phyloP scores from a whole-genome alignment of 2,888 invertebrate species.

The Plutella xylostella region DNA sequence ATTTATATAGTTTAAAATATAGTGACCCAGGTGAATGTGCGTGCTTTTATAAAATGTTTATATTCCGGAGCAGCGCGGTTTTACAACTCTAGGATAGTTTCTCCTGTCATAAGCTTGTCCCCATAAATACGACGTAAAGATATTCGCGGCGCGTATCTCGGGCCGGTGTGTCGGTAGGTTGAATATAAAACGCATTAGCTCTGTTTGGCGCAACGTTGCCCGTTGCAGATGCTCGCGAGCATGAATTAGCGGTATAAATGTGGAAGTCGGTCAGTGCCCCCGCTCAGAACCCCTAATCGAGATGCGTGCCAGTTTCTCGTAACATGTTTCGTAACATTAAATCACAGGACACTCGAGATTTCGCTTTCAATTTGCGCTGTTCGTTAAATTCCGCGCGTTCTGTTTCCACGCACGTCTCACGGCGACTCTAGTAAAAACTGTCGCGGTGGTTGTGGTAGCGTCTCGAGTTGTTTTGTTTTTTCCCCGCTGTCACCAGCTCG shows the following conservation, averaged over 20 bases:
- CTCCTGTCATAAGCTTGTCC: background rate
- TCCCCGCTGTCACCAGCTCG: slow-evolving; percentile 26
- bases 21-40: background rate
- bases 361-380: slow-evolving; percentile 40
- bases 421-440: slow-evolving; percentile 27
- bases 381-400: slow-evolving; percentile 27
- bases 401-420: slow-evolving; percentile 36
- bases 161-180: slow-evolving; percentile 31
- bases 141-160: slow-evolving; percentile 44
- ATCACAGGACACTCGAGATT: slow-evolving; percentile 42
- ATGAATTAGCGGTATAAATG: slow-evolving; percentile 63
- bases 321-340: slow-evolving; percentile 49
- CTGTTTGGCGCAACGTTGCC: slow-evolving; percentile 28
- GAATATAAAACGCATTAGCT: slow-evolving; percentile 38
- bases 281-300: slow-evolving; percentile 54
- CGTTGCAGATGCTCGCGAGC: slow-evolving; percentile 55
- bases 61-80: background rate
- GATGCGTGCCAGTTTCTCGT: slow-evolving; percentile 27
- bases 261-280: slow-evolving; percentile 65
- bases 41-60: background rate
- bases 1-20: too few species aligned
- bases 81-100: background rate
- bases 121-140: slow-evolving; percentile 33
- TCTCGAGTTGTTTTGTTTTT: slow-evolving; percentile 23
- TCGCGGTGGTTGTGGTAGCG: slow-evolving; percentile 29